phyloP scores from a whole-genome alignment of 2,113 vertebrate genomes.

The Chloroceryle aenea region DNA sequence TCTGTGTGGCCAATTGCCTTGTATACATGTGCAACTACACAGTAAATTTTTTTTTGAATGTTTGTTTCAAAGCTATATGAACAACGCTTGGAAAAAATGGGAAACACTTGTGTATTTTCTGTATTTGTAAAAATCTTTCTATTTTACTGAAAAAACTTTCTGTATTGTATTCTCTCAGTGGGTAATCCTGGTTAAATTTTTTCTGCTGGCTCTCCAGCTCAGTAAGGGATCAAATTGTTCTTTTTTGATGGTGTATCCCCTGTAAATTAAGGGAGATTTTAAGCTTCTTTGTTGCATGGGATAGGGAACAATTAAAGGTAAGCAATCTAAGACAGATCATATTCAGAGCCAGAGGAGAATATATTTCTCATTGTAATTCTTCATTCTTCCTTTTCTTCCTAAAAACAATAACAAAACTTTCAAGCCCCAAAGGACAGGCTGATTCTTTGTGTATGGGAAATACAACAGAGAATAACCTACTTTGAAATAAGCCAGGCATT shows the following conservation, averaged over 20 bases:
- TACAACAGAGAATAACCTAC: not conserved
- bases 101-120: not conserved
- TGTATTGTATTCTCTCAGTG: not conserved
- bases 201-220: not conserved
- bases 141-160: not conserved
- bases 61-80: not conserved
- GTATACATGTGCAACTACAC: not conserved
- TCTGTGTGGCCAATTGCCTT: not conserved
- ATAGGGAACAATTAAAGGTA: not conserved
- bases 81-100: not conserved
- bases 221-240: not conserved
- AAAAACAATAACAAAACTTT: not conserved
- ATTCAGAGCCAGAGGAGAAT: not conserved
- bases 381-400: not conserved
- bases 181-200: not conserved
- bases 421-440: not conserved
- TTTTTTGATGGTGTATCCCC: not conserved
- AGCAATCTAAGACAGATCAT: not conserved
- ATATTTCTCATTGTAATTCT: not conserved
- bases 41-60: not conserved
- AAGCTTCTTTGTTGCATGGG: not conserved
- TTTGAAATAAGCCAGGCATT: not conserved
- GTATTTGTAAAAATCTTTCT: not conserved
- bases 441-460: not conserved
- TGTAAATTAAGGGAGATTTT: not conserved